Percentiles rank a stretch among this genome's conserved stretches.
Evolutionary conservation across 2,888 invertebrate genomes (phyloP).

Genomic region (Penaeus monodon): DNA sequence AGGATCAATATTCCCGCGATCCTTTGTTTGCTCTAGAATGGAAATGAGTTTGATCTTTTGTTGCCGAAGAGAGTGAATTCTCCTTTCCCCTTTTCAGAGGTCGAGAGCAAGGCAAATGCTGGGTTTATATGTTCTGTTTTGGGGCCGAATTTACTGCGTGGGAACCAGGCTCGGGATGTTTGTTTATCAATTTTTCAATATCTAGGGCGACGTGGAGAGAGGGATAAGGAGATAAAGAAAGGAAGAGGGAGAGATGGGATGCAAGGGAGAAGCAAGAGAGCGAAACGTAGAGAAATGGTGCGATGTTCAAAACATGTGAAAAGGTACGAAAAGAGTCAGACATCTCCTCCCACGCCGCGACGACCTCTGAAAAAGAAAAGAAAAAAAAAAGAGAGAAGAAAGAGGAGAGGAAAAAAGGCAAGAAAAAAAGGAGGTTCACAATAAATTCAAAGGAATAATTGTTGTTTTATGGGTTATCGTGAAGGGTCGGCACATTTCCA

Average conservation of each 20-base stretch:
- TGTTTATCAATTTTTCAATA: too few relatives aligned
- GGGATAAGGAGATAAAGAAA: not conserved
- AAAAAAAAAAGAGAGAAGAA: not conserved
- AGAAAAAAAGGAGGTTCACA: not conserved
- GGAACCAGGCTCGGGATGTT: too few relatives aligned
- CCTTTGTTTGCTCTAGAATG: constrained; percentile 31
- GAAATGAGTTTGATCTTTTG: constrained; percentile 26
- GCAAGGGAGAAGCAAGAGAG: not conserved
- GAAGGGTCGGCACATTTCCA: not conserved
- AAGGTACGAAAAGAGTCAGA: too few relatives aligned
- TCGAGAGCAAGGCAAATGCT: not conserved
- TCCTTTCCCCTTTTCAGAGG: not conserved
- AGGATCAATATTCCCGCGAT: constrained; percentile 19
- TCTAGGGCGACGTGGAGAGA: not conserved
- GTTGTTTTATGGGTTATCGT: constrained; percentile 9
- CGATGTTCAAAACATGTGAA: too few relatives aligned
- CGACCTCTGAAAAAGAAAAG: too few relatives aligned
- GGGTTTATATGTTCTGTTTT: too few relatives aligned
- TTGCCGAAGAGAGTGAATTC: not conserved
- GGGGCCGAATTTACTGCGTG: too few relatives aligned
- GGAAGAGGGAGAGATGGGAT: not conserved
- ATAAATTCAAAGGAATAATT: constrained; percentile 9
- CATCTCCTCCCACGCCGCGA: too few relatives aligned
- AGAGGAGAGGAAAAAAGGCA: not conserved
- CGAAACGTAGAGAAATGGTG: not conserved